Percentiles rank a stretch among this genome's conserved stretches.
These are phyloP conservation scores for Empis stercorea DNA, from an alignment of 2,888 invertebrate species.

Conservation along the genomic window DNA sequence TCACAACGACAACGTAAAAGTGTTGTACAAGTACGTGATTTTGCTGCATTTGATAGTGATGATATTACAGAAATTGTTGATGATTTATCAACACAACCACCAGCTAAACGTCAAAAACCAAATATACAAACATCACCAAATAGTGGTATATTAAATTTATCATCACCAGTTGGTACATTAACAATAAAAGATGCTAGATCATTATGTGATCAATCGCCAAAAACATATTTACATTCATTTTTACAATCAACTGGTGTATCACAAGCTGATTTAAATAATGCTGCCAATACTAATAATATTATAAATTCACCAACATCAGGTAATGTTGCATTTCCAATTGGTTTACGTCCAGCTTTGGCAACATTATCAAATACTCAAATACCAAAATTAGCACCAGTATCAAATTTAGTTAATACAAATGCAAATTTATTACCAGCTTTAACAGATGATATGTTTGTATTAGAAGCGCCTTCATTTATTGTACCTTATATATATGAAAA, in stretches of 20 bases:
- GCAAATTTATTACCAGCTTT: slow-evolving; percentile 64
- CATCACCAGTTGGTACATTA: slow-evolving; percentile 11
- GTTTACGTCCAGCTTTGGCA: slow-evolving; percentile 32
- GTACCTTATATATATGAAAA: slow-evolving; percentile 90
- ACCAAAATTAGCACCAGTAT: slow-evolving; percentile 26
- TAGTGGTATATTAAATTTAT: neutral
- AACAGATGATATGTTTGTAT: slow-evolving; percentile 85
- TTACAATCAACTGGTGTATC: neutral
- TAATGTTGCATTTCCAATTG: slow-evolving; percentile 33
- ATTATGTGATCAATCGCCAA: slow-evolving; percentile 10
- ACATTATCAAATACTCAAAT: slow-evolving; percentile 28
- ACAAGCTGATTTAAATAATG: slow-evolving; percentile 12
- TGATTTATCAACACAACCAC: slow-evolving; percentile 36
- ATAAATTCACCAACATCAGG: slow-evolving; percentile 14
- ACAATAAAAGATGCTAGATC: slow-evolving; percentile 35
- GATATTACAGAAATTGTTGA: slow-evolving; percentile 40
- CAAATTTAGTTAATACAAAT: slow-evolving; percentile 30
- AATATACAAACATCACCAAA: neutral
- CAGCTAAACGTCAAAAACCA: slow-evolving; percentile 26
- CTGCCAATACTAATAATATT: slow-evolving; percentile 9
- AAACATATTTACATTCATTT: neutral
- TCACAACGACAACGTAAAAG: slow-evolving; percentile 35
- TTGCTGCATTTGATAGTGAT: slow-evolving; percentile 33
- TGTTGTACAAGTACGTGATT: slow-evolving; percentile 25
- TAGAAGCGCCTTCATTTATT: slow-evolving; percentile 85